Evolutionary conservation across 2,888 invertebrate genomes (phyloP), one percentile per base, ranked within the genome.

Genomic region (Xanthorhoe spadicearia): DNA sequence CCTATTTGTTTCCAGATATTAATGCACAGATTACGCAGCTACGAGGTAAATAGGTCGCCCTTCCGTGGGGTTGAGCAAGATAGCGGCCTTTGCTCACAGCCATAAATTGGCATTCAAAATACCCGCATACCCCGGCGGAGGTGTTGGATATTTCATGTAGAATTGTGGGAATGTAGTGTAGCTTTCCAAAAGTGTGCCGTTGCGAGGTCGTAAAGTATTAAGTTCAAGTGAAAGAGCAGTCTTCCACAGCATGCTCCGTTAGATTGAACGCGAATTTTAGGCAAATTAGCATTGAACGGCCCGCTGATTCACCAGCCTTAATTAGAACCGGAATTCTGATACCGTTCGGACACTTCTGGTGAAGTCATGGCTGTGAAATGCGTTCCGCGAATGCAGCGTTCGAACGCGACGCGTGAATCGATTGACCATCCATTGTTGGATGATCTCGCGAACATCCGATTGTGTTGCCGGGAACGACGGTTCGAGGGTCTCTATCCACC

Each of bases 291-390:
- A 84, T 77, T 72, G 73, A 80, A 70, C 76, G 75, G 78, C 77
- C 77, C 76, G 79, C 78, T 89, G 89, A 90, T 83, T 91, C 88
- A 89, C 78, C 74, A 69, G 78, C 79, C 88, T 86, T 89, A 90
- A 90, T 89, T 89, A 87, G 86, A 86, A 88, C 85, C 86, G 88
- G 86, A 85, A 86, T 88, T 81, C 77, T 81, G 77, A 81, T 87
- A 87, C 85, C 85, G 88, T 88, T 88, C 77, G 77, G 83, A 81
- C 79, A 79, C 77, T 85, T 83, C 81, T 82, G 75, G 71, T 75
- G 78, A 82, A 77, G 77, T 82, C 79, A 77, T 80, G 80, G 79
- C 81, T 83, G 82, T 82, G 74, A 81, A 85, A 86, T 82, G 82
- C 81, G 82, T 90, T 90, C 89, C 77, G 76, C 84, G 88, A 89